These are phyloP conservation scores for Coreoperca whiteheadi DNA, from an alignment of 2,113 vertebrate genomes.

Conservation along the genomic window DNA sequence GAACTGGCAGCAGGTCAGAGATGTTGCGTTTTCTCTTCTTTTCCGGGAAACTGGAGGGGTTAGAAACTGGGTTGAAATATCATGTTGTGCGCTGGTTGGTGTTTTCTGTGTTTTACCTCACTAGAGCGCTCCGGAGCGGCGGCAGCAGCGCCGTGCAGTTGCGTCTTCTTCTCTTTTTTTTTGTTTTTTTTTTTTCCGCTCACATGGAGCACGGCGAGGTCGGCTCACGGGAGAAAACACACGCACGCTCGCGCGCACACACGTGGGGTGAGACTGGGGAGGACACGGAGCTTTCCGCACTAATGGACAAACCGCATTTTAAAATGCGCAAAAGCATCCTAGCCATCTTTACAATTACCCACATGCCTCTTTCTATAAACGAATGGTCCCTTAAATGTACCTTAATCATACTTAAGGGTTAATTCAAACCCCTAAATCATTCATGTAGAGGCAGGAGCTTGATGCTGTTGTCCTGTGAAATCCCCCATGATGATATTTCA, in stretches of 20 bases:
- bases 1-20: conserved; percentile 97
- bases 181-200: conserved; percentile 53
- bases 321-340: conserved; percentile 22
- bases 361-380: neutral
- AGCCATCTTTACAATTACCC: conserved; percentile 1
- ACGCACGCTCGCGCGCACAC: conserved; percentile 25
- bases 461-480: conserved; percentile 8
- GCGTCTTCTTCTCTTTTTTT: no score
- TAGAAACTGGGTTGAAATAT: conserved; percentile 32
- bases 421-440: neutral
- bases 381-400: neutral
- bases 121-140: conserved; percentile 47
- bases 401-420: neutral
- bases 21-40: conserved; percentile 47
- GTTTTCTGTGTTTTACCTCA: conserved; percentile 33
- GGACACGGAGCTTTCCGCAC: conserved; percentile 37
- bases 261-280: neutral
- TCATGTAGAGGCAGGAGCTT: conserved; percentile 12
- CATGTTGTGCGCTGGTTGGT: conserved; percentile 19
- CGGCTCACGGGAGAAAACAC: conserved; percentile 73
- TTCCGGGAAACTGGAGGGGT: conserved; percentile 18
- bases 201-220: conserved; percentile 74
- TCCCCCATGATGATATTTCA: neutral
- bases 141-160: conserved; percentile 57
- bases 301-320: conserved; percentile 26